Conservation (phyloP, 2,888 invertebrate genomes). For the Xestoiulus laeticollis region DNA sequence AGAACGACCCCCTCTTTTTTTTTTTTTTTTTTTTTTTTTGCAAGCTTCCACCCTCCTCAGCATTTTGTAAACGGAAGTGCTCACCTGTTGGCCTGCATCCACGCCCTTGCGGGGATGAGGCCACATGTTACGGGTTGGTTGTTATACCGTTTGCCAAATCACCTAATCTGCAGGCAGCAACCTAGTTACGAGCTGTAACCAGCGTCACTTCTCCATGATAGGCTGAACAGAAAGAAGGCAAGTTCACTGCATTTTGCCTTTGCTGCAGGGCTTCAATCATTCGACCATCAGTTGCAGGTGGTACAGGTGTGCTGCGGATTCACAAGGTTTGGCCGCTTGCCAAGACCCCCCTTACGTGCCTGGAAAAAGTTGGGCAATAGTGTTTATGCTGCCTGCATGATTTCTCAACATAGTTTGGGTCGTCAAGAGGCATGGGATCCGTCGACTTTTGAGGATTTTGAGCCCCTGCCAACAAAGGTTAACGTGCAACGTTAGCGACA, state of each 20-base stretch:
- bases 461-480: background rate
- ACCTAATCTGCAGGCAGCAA: background rate
- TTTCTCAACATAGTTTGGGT: background rate
- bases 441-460: slow-evolving; percentile 45
- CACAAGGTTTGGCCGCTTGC: background rate
- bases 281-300: background rate
- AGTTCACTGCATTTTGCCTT: background rate
- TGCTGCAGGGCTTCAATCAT: background rate
- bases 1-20: background rate
- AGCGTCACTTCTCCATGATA: background rate
- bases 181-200: background rate
- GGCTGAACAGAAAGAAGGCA: background rate
- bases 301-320: background rate
- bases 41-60: background rate
- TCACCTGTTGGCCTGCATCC: slow-evolving; percentile 44
- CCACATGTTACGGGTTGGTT: background rate
- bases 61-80: slow-evolving; percentile 31
- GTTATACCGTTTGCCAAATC: background rate
- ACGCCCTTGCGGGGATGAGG: background rate
- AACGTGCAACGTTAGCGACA: background rate
- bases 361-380: background rate
- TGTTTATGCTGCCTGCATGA: background rate
- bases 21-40: background rate
- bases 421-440: background rate
- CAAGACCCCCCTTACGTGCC: no score